These are phyloP conservation scores for Aldabrachelys gigantea DNA, from an alignment of 2,113 vertebrate genomes.

Conservation along the genomic window DNA sequence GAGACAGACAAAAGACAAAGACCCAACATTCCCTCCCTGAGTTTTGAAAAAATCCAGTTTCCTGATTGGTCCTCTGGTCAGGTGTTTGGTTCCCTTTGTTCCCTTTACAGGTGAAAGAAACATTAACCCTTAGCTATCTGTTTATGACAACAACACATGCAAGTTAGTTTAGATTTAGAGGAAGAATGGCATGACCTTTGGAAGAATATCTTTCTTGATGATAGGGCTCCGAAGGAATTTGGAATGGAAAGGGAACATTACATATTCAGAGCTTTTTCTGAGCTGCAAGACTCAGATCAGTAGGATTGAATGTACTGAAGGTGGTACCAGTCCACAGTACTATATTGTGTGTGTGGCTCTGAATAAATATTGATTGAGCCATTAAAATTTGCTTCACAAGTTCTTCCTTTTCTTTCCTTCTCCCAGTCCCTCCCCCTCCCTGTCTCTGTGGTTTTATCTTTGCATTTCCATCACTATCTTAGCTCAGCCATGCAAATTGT, in stretches of 20 bases:
- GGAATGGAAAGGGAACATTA: not conserved
- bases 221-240: not conserved
- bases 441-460: not conserved
- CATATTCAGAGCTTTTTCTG: not conserved
- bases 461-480: not conserved
- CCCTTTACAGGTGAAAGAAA: too few species aligned
- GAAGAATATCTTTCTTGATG: not conserved
- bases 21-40: too few species aligned
- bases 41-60: too few species aligned
- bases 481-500: not conserved
- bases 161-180: not conserved
- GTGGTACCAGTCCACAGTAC: fast-evolving
- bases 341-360: not conserved
- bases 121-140: too few species aligned
- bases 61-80: too few species aligned
- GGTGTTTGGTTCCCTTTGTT: too few species aligned
- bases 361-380: not conserved
- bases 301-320: not conserved
- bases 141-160: not conserved
- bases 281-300: not conserved
- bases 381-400: not conserved
- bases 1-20: too few species aligned
- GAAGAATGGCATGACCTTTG: fast-evolving
- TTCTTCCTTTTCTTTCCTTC: not conserved
- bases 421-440: fast-evolving